Percentiles rank a stretch among this genome's conserved stretches.
Evolutionary conservation across 2,797 vertebrate species (phyloP).

Genomic region (Arctocebus calabarensis): DNA sequence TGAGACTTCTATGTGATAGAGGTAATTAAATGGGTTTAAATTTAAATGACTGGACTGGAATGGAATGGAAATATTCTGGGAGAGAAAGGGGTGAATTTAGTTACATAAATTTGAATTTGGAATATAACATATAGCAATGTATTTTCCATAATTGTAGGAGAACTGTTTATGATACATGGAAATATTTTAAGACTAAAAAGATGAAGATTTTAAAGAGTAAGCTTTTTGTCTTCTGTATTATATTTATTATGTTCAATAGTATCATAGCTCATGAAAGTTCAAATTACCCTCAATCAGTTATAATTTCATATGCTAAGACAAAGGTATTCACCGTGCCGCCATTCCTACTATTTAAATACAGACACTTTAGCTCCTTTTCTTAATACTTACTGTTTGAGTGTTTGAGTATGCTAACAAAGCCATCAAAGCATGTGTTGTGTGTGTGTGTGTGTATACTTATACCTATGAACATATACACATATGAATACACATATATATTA

Average conservation of each 20-base stretch:
- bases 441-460: background rate
- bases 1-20: background rate
- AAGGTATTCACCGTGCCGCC: background rate
- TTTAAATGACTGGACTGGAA: background rate
- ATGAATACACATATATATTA: background rate
- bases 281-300: background rate
- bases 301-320: background rate
- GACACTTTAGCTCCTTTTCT: background rate
- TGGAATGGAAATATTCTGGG: too few relatives aligned
- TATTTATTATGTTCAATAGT: background rate
- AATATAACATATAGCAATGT: background rate
- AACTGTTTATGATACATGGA: background rate
- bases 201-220: background rate
- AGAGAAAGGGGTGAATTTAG: background rate
- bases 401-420: background rate
- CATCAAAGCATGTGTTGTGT: background rate
- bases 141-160: slow-evolving; percentile 29
- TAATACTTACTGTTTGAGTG: background rate
- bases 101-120: slow-evolving; percentile 26
- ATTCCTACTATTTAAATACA: slow-evolving; percentile 16
- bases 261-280: background rate
- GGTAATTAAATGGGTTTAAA: background rate
- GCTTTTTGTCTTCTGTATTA: background rate
- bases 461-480: background rate
- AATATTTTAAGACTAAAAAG: slow-evolving; percentile 28